These are phyloP conservation scores for Coptotermes formosanus DNA, from an alignment of 1,140 invertebrate species.

Conservation along the genomic window DNA sequence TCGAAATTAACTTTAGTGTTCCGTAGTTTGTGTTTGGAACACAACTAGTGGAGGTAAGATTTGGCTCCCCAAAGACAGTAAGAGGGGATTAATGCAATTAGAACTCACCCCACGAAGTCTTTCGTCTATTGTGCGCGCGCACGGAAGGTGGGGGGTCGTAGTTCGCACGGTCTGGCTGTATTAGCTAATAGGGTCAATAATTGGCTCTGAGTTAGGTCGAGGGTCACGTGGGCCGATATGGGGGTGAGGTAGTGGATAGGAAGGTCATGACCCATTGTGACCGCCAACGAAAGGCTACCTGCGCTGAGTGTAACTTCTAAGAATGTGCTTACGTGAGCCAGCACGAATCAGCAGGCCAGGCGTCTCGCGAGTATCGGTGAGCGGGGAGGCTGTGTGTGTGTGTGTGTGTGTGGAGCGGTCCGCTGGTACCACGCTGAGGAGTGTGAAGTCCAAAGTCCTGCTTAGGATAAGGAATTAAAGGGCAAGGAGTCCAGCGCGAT, in stretches of 20 bases:
- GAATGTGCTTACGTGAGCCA: no score
- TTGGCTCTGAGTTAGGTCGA: neutral
- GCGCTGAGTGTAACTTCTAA: no score
- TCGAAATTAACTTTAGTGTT: neutral
- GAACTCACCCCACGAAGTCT: neutral
- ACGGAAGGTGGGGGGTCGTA: neutral
- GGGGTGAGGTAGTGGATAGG: neutral
- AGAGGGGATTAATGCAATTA: neutral
- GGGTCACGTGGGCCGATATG: neutral
- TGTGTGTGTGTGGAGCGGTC: no score
- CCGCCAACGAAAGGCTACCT: neutral
- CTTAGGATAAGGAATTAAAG: no score
- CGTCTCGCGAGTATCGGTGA: no score
- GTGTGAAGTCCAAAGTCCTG: no score
- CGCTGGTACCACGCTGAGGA: no score
- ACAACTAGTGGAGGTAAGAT: neutral
- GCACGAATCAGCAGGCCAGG: no score
- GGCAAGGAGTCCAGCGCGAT: no score
- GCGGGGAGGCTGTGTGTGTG: no score
- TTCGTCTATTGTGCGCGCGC: neutral
- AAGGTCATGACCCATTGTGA: neutral
- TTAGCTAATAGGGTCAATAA: slow-evolving; percentile 19
- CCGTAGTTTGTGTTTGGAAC: neutral
- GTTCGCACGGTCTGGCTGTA: neutral
- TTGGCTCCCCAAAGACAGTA: neutral